Conservation (phyloP, 2,888 invertebrate species). For the Dysmachus trigonus region DNA sequence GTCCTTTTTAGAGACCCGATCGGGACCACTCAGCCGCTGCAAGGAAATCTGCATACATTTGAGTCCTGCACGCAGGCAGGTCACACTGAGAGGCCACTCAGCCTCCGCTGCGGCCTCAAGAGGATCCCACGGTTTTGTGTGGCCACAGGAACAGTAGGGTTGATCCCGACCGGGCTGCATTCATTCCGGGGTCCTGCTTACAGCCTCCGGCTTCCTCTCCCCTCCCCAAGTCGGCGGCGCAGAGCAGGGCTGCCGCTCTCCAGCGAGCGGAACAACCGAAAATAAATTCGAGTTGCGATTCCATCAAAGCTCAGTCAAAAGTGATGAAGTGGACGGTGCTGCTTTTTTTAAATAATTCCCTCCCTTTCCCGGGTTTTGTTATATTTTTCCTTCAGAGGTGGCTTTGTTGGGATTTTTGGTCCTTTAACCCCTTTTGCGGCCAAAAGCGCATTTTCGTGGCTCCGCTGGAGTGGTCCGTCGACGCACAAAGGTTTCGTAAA, state of each 20-base stretch:
- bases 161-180: conserved; percentile 40
- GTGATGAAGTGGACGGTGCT: conserved; percentile 44
- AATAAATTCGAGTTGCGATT: conserved; percentile 31
- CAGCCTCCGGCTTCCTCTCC: neutral
- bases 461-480: neutral
- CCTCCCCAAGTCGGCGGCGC: neutral
- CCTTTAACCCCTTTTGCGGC: neutral
- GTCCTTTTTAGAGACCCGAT: neutral
- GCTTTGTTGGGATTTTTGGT: conserved; percentile 17
- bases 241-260: neutral
- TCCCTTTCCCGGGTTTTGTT: neutral
- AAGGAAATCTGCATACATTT: conserved; percentile 24
- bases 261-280: conserved; percentile 1
- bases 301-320: conserved; percentile 36
- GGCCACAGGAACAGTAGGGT: conserved; percentile 62
- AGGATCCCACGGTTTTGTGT: conserved; percentile 64
- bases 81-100: conserved; percentile 47
- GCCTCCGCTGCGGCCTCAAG: conserved; percentile 47
- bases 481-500: neutral
- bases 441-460: conserved; percentile 10
- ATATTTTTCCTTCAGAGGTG: conserved; percentile 1
- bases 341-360: neutral
- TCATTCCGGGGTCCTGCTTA: conserved; percentile 37
- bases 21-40: neutral
- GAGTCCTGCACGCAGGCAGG: neutral